phyloP scores from a whole-genome alignment of 2,797 vertebrate species.

The Arvicola amphibius region DNA sequence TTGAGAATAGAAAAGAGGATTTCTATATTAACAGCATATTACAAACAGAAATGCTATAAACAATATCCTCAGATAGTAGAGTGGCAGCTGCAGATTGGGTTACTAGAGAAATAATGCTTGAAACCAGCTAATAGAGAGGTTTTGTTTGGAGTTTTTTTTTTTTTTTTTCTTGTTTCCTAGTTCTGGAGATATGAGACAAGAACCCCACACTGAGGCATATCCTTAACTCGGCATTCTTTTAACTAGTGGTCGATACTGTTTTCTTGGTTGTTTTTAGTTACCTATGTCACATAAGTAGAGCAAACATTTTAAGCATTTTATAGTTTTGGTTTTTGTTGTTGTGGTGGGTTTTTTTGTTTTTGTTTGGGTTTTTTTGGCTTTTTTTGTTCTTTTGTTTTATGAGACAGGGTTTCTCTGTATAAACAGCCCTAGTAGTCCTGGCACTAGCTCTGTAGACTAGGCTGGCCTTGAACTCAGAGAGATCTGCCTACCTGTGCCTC shows the following conservation, averaged over 20 bases:
- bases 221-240: background rate
- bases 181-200: background rate
- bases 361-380: background rate
- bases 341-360: too few species aligned
- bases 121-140: background rate
- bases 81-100: too few species aligned
- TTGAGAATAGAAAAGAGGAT: background rate
- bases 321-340: background rate
- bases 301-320: background rate
- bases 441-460: too few species aligned
- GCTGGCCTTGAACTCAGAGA: too few species aligned
- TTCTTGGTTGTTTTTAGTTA: background rate
- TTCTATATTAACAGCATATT: slow-evolving; percentile 8
- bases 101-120: background rate
- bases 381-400: background rate
- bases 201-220: background rate
- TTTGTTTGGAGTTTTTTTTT: too few species aligned
- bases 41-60: slow-evolving; percentile 1
- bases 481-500: too few species aligned
- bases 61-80: background rate
- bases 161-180: too few species aligned
- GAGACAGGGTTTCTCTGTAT: background rate
- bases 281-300: background rate
- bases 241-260: background rate
- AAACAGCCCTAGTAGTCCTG: too few species aligned